phyloP scores from a whole-genome alignment of 2,888 invertebrate genomes.

The Scaptomyza polygonia region DNA sequence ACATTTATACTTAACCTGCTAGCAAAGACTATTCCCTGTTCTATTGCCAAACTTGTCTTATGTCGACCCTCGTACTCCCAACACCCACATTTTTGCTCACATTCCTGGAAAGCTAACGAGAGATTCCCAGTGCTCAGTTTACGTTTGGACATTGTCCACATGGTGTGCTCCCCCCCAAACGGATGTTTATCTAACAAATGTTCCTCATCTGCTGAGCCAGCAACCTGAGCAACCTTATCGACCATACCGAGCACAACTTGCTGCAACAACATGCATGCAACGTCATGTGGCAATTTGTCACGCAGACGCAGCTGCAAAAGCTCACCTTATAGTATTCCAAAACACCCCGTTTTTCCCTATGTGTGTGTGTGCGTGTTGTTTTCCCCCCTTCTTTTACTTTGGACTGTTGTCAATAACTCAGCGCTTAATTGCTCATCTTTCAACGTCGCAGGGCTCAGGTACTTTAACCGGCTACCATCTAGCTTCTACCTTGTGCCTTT shows the following conservation, averaged over 20 bases:
- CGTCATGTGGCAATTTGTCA: constrained; percentile 75
- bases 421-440: constrained; percentile 80
- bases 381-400: constrained; percentile 23
- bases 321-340: background rate
- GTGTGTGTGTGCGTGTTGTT: too few species aligned
- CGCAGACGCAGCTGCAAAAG: constrained; percentile 48
- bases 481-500: background rate
- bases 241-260: constrained; percentile 26
- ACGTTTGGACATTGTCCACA: constrained; percentile 28
- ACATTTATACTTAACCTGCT: too few species aligned
- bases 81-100: constrained; percentile 3
- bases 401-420: constrained; percentile 76
- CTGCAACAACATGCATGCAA: constrained; percentile 29
- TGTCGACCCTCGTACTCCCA: too few species aligned
- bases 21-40: too few species aligned
- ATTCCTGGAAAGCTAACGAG: constrained; percentile 37
- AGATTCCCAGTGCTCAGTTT: constrained; percentile 33
- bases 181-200: constrained; percentile 72
- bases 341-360: background rate
- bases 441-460: constrained; percentile 56
- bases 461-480: constrained; percentile 1
- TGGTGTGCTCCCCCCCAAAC: constrained; percentile 12
- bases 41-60: background rate
- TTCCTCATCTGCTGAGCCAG: constrained; percentile 25
- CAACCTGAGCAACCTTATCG: constrained; percentile 51